Conservation (phyloP, 2,113 vertebrate species). For the Reinhardtius hippoglossoides region DNA sequence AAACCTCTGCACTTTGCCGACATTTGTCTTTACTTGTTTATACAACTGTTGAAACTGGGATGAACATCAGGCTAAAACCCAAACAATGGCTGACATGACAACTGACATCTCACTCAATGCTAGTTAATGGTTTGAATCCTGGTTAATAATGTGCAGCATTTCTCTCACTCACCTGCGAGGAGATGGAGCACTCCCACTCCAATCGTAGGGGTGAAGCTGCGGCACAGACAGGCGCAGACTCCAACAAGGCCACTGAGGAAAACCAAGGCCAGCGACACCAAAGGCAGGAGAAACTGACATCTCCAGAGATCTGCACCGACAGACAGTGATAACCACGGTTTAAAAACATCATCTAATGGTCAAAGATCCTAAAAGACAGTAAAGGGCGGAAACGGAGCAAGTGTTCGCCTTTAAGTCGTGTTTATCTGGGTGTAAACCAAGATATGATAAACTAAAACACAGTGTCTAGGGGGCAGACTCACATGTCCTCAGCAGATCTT, state of each 20-base stretch:
- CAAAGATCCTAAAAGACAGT: background rate
- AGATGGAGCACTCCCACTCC: constrained; percentile 92
- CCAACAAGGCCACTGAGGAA: constrained; percentile 92
- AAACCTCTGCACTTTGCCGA: background rate
- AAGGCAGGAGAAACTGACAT: constrained; percentile 92
- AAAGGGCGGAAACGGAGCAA: background rate
- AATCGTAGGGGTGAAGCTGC: constrained; percentile 92
- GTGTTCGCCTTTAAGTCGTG: background rate
- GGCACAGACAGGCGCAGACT: constrained; percentile 94
- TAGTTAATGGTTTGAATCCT: background rate
- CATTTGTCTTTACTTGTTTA: no score
- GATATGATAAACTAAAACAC: no score
- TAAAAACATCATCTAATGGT: background rate
- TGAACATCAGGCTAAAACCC: no score
- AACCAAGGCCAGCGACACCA: constrained; percentile 94
- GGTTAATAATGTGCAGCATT: background rate
- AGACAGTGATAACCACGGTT: background rate
- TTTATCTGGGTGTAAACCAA: background rate
- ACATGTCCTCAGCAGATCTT: constrained; percentile 94
- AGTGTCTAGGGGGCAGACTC: constrained; percentile 68
- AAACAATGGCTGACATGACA: no score
- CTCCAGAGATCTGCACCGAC: constrained; percentile 90
- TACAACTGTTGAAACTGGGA: no score
- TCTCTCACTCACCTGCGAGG: constrained; percentile 90
- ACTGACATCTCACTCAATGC: background rate